Evolutionary conservation across 2,797 vertebrate species (phyloP), one percentile per base, ranked within the genome.

Genomic region (Enteromius paludinosus): DNA sequence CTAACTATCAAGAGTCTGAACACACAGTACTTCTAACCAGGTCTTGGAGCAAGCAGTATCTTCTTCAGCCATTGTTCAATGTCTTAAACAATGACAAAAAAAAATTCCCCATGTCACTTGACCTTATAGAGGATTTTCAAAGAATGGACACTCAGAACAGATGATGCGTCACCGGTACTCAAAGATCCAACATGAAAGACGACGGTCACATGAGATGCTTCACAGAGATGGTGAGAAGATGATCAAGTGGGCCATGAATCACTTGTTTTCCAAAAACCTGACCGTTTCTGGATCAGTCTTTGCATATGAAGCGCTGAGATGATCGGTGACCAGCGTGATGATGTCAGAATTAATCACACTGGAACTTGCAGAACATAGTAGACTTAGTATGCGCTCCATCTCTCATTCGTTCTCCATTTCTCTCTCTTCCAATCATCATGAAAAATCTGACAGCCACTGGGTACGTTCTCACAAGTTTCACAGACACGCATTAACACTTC

Each of bases 151-250:
- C 33, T 65, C 64, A 35, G 64, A 76, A 59, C 49, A 82, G 72
- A 83, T 59, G 72, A 77, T 69, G 81, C 3, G 9, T 83, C 73
- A 83, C 25, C 15, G 8, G 38, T 76, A 38, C 18, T 77, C 65
- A 69, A 77, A 76, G 52, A 59, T 69, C 33, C 17, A 56, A 35
- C 25, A 76, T 83, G 38, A 83, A 47, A 76, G 45, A 79, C 5
- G 18, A 76, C 25, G 4, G 72, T 82, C 80, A 82, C 49, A 82
- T 75, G 62, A 82, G 71, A 66, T 76, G 72, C 20, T 76, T 56
- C 30, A 81, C 23, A 59, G 62, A 76, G 49, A 68, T 68, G 49
- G 45, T 33, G 72, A 43, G 47, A 82, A 43, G 25, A 75, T 68
- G 62, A 52, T 82, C 52, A 61, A 76, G 73, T 43, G 38, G 65